Evolutionary conservation across 2,888 invertebrate genomes (phyloP).

Genomic region (Parascotia fuliginaria): DNA sequence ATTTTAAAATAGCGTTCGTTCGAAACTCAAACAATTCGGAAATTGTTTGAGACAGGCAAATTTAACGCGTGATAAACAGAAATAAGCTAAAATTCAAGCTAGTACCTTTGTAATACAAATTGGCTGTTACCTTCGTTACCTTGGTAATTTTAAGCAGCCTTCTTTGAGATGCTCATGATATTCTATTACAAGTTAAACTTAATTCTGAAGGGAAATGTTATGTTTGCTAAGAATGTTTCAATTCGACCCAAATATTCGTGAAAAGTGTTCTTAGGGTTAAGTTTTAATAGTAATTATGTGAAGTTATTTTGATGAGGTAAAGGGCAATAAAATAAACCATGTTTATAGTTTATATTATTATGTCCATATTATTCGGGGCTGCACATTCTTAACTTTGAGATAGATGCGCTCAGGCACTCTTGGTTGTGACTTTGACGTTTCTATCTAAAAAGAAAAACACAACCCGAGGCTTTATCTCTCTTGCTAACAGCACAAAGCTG

Average conservation of each 20-base stretch:
- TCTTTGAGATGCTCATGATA: conserved; percentile 32
- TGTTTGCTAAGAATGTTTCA: conserved; percentile 2
- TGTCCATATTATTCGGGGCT: too few species aligned
- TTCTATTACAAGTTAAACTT: conserved; percentile 16
- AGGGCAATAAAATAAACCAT: not conserved
- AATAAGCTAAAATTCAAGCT: conserved; percentile 47
- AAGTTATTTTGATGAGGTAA: not conserved
- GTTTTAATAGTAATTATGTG: not conserved
- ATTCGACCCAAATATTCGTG: conserved; percentile 4
- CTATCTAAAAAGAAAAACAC: too few species aligned
- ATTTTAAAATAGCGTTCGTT: conserved; percentile 4
- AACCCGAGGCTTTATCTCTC: too few species aligned
- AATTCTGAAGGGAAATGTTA: conserved; percentile 9
- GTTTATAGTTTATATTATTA: not conserved
- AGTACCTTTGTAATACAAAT: conserved; percentile 54
- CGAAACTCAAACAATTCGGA: conserved; percentile 30
- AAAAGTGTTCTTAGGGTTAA: conserved; percentile 1
- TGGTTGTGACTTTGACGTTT: too few species aligned
- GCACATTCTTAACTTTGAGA: too few species aligned
- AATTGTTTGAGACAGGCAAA: conserved; percentile 29
- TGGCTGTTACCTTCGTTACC: conserved; percentile 58
- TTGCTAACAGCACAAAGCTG: too few species aligned
- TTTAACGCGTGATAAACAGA: conserved; percentile 22
- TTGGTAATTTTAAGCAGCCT: conserved; percentile 49
- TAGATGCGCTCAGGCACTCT: too few species aligned